Evolutionary conservation across 2,888 invertebrate species (phyloP).

Genomic region (Ceriagrion tenellum): DNA sequence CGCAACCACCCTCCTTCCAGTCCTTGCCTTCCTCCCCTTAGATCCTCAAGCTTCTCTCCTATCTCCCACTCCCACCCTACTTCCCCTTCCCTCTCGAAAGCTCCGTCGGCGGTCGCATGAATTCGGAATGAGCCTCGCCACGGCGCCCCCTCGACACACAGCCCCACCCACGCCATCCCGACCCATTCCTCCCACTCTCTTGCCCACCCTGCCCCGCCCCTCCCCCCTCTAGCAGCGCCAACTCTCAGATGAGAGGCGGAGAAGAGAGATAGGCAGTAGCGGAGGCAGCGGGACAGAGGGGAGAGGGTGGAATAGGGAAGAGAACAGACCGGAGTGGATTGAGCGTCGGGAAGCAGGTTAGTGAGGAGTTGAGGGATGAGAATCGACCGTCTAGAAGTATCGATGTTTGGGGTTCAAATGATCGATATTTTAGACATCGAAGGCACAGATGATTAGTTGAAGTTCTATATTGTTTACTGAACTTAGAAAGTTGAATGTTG

Average conservation of each 20-base stretch:
- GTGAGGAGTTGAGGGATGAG: background rate
- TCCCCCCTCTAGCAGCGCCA: too few species aligned
- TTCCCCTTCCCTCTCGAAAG: background rate
- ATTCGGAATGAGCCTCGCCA: slow-evolving; percentile 54
- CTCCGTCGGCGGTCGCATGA: slow-evolving; percentile 54
- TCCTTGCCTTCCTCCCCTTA: background rate
- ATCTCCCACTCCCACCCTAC: background rate
- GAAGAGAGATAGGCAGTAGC: background rate
- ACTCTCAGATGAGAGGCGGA: background rate
- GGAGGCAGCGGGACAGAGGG: background rate
- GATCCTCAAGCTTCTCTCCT: background rate
- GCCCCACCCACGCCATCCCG: background rate
- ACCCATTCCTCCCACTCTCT: background rate
- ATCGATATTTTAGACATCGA: too few species aligned
- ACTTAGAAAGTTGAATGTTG: too few species aligned
- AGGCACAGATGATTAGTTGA: too few species aligned
- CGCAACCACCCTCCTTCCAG: background rate
- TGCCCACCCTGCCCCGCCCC: background rate
- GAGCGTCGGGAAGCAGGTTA: background rate
- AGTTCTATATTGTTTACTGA: too few species aligned
- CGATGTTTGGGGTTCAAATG: too few species aligned
- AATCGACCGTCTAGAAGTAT: too few species aligned
- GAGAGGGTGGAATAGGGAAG: background rate
- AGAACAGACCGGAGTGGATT: background rate
- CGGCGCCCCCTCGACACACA: background rate